Percentiles rank a stretch among this genome's conserved stretches.
phyloP scores from a whole-genome alignment of 2,888 invertebrate genomes.

The Tipula unca region DNA sequence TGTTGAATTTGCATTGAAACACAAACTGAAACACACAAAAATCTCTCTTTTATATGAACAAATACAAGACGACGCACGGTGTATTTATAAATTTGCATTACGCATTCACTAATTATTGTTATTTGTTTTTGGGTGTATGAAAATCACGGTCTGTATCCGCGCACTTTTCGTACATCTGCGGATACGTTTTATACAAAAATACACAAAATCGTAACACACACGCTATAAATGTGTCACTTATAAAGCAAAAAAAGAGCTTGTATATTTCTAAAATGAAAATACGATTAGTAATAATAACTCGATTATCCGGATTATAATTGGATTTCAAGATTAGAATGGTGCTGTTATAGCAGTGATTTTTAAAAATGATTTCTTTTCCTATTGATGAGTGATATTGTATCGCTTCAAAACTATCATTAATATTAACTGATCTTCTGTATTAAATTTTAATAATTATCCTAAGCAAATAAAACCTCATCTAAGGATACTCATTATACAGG shows the following conservation, averaged over 20 bases:
- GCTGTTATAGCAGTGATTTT: no score
- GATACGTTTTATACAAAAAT: not conserved
- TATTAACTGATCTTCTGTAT: no score
- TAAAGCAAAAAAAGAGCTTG: not conserved
- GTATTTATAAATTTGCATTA: not conserved
- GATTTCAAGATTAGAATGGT: not conserved
- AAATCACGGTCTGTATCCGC: no score
- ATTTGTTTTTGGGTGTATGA: no score
- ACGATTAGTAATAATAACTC: not conserved
- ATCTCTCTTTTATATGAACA: not conserved
- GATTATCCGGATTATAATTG: not conserved
- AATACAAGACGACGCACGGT: no score
- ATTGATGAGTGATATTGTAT: no score
- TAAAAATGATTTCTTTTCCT: no score
- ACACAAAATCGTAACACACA: not conserved
- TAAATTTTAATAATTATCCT: no score
- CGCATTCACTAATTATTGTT: not conserved
- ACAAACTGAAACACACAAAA: not conserved
- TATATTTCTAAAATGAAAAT: not conserved
- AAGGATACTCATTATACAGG: no score
- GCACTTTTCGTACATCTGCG: no score
- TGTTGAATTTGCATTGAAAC: not conserved
- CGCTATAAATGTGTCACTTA: not conserved
- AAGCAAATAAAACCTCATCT: no score
- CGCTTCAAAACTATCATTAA: no score